Percentiles rank a stretch among this genome's conserved stretches.
Evolutionary conservation across 2,797 vertebrate genomes (phyloP).

Genomic region (Danio albolineatus): DNA sequence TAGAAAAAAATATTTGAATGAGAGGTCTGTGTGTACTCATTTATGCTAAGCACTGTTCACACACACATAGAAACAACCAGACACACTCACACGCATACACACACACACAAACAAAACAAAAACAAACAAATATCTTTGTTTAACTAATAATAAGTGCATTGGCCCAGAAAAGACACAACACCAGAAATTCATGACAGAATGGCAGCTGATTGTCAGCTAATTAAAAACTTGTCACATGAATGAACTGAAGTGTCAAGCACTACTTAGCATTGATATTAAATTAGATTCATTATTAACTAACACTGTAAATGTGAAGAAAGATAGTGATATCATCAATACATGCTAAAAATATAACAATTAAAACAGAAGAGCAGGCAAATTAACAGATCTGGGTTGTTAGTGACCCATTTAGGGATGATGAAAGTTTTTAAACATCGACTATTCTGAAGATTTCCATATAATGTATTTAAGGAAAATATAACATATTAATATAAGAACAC

Average conservation of each 20-base stretch:
- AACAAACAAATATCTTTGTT: background rate
- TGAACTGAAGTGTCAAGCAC: background rate
- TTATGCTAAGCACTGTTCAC: too few relatives aligned
- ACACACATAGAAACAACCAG: too few relatives aligned
- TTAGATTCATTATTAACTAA: background rate
- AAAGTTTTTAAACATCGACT: background rate
- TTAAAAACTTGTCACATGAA: slow-evolving; percentile 27
- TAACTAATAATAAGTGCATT: background rate
- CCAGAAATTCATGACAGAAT: slow-evolving; percentile 43
- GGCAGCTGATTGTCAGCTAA: slow-evolving; percentile 30
- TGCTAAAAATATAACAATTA: background rate
- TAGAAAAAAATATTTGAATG: too few relatives aligned
- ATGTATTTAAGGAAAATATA: background rate
- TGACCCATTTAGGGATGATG: background rate
- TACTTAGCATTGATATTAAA: background rate
- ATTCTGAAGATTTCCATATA: background rate
- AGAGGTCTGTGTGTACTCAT: too few relatives aligned
- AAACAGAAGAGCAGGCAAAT: background rate
- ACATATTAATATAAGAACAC: background rate
- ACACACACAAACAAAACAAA: too few relatives aligned
- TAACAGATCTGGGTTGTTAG: too few relatives aligned
- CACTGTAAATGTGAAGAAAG: background rate
- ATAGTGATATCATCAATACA: background rate
- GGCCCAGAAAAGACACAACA: background rate
- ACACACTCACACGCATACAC: too few relatives aligned